Evolutionary conservation across 2,888 invertebrate species (phyloP).

Genomic region (Papilio elwesi): DNA sequence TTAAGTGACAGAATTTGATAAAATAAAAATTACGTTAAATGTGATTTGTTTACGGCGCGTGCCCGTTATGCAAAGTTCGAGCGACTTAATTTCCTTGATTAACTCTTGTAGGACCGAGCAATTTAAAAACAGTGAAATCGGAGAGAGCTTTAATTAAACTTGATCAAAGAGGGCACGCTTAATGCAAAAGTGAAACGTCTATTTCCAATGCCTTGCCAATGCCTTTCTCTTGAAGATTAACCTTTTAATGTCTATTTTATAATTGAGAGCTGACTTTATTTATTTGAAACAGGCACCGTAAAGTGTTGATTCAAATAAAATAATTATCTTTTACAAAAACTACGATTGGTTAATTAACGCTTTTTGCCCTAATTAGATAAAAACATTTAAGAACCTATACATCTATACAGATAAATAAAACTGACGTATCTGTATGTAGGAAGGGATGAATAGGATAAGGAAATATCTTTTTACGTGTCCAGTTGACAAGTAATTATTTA

Average conservation of each 20-base stretch:
- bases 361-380: background rate
- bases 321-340: background rate
- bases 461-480: too few relatives aligned
- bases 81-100: conserved; percentile 57
- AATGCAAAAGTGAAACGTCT: conserved; percentile 35
- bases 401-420: too few relatives aligned
- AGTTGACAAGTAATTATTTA: too few relatives aligned
- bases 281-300: background rate
- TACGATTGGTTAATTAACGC: background rate
- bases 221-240: conserved; percentile 13
- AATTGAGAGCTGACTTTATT: conserved; percentile 2
- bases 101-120: conserved; percentile 54
- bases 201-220: conserved; percentile 25
- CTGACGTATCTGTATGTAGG: too few relatives aligned
- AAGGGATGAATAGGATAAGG: too few relatives aligned
- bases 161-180: conserved; percentile 53
- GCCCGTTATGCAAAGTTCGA: conserved; percentile 45
- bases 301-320: background rate
- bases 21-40: conserved; percentile 21
- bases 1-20: too few relatives aligned
- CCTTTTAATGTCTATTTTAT: conserved; percentile 10
- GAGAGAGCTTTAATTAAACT: conserved; percentile 61
- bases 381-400: too few relatives aligned
- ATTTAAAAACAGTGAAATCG: conserved; percentile 58
- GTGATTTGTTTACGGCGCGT: conserved; percentile 22